A percentile compares a stretch with the other conserved stretches of the same genome.
These are phyloP conservation scores for Myotis pilosus DNA, from an alignment of 2,797 vertebrate genomes.

Conservation along the genomic window DNA sequence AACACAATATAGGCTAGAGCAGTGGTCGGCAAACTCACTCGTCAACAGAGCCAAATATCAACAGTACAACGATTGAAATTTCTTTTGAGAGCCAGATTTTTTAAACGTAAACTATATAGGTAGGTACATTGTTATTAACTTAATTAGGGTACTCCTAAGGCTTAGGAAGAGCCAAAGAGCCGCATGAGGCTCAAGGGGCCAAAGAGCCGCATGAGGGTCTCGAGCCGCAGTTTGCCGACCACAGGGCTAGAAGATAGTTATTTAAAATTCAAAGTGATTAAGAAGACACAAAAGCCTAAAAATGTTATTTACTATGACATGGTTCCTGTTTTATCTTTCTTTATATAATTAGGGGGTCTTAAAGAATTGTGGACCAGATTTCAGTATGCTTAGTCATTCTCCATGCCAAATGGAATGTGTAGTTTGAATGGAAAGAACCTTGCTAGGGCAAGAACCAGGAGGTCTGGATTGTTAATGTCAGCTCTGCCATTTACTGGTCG, in stretches of 20 bases:
- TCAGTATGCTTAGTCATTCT: neutral
- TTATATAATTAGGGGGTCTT: neutral
- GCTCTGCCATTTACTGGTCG: neutral
- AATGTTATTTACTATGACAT: constrained; percentile 4
- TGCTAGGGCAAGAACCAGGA: neutral
- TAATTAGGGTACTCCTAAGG: too few relatives aligned
- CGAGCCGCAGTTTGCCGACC: too few relatives aligned
- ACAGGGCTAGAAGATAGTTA: neutral
- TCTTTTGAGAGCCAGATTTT: too few relatives aligned
- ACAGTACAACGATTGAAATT: too few relatives aligned
- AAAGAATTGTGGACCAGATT: neutral
- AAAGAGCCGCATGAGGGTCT: too few relatives aligned
- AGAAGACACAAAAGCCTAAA: neutral
- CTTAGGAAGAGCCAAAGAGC: too few relatives aligned
- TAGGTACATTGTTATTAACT: too few relatives aligned
- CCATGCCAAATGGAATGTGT: neutral
- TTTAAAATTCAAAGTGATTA: constrained; percentile 41
- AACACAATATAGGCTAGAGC: neutral
- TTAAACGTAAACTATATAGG: too few relatives aligned
- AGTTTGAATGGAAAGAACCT: neutral
- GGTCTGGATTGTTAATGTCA: neutral
- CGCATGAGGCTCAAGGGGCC: too few relatives aligned
- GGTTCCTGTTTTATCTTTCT: neutral
- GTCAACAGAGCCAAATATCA: too few relatives aligned
- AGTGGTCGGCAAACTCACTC: too few relatives aligned